Evolutionary conservation across 2,797 vertebrate genomes (phyloP).

Genomic region (Phylloscopus collybita): DNA sequence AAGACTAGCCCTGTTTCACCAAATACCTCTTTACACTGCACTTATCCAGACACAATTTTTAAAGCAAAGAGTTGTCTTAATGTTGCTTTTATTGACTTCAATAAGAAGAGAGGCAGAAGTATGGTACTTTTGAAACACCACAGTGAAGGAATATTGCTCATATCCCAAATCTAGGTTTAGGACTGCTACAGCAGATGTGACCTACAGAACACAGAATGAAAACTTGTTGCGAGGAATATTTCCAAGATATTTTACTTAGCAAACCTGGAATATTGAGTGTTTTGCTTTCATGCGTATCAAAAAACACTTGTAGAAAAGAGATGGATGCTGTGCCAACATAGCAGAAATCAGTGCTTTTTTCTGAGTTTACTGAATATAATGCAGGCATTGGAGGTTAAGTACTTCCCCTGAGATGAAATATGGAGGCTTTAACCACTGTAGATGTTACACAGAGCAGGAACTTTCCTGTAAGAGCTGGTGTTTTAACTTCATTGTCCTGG

Average conservation of each 20-base stretch:
- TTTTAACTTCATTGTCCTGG: conserved; percentile 7
- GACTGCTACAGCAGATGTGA: background rate
- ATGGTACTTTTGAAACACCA: background rate
- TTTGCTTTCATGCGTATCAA: background rate
- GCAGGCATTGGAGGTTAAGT: background rate
- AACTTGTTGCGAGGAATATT: background rate
- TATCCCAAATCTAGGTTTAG: background rate
- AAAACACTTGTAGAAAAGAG: background rate
- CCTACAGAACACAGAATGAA: background rate
- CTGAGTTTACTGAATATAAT: background rate
- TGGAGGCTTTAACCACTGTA: background rate
- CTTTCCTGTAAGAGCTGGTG: background rate
- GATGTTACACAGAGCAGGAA: background rate
- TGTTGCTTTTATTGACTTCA: background rate
- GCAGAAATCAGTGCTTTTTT: background rate
- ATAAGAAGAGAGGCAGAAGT: background rate
- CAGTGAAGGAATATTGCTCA: background rate
- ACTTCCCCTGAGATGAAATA: background rate
- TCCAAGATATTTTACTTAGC: background rate
- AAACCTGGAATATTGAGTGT: background rate
- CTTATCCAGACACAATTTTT: background rate
- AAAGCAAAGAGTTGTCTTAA: background rate
- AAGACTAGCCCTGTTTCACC: background rate
- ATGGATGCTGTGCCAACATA: background rate
- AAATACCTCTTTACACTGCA: background rate